Evolutionary conservation across 2,797 vertebrate genomes (phyloP).

Genomic region (Dipus sagitta): DNA sequence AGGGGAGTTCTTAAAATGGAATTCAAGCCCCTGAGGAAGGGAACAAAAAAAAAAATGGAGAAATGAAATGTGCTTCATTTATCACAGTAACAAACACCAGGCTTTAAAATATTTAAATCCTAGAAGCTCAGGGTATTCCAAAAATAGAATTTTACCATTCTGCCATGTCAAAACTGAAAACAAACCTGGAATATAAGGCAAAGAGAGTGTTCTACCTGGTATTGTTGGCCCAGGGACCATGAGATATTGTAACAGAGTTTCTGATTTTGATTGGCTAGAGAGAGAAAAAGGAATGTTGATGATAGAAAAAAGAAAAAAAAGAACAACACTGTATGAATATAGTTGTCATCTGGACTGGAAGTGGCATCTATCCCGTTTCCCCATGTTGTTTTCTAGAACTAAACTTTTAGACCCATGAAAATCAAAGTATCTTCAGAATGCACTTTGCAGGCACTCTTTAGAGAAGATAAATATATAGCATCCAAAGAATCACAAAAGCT

Average conservation of each 20-base stretch:
- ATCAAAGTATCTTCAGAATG: background rate
- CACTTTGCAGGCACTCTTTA: background rate
- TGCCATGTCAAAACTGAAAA: background rate
- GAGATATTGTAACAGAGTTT: background rate
- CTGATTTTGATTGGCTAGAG: background rate
- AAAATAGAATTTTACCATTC: background rate
- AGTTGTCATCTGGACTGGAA: background rate
- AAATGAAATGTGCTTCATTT: background rate
- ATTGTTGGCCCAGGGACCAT: background rate
- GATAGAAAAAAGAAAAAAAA: background rate
- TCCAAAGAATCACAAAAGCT: background rate
- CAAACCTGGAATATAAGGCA: background rate
- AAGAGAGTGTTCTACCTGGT: background rate
- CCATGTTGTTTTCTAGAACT: background rate
- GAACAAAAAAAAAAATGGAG: background rate
- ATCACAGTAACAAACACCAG: background rate
- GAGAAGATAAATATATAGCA: background rate
- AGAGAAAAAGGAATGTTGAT: background rate
- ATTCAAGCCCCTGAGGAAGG: background rate
- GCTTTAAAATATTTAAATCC: background rate
- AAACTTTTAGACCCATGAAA: background rate
- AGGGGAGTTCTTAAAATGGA: background rate
- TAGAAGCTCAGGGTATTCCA: background rate
- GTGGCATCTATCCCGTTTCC: background rate
- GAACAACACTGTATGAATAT: background rate